A percentile compares a stretch with the other conserved stretches of the same genome.
These are phyloP conservation scores for Ardeotis arabs DNA, from an alignment of 2,113 vertebrate genomes.

Conservation along the genomic window DNA sequence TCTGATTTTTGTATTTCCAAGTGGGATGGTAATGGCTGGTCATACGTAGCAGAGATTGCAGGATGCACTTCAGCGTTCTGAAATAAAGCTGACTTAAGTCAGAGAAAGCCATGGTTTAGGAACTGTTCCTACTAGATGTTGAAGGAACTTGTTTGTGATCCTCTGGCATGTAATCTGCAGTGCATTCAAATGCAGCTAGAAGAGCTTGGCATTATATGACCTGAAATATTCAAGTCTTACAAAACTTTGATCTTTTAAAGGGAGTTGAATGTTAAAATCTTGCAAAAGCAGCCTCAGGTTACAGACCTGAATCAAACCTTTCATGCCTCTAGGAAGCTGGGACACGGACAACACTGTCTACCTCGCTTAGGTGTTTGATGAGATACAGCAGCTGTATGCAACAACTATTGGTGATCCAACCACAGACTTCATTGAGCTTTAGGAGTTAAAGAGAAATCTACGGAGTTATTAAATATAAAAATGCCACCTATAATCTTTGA, in stretches of 20 bases:
- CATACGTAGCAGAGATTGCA: not conserved
- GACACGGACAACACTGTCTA: not conserved
- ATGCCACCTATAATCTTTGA: not conserved
- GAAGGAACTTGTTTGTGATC: not conserved
- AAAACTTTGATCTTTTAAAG: not conserved
- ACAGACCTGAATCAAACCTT: not conserved
- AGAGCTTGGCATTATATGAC: not conserved
- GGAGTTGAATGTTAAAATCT: not conserved
- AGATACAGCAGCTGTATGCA: not conserved
- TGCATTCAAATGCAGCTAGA: not conserved
- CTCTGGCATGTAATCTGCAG: not conserved
- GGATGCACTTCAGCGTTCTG: not conserved
- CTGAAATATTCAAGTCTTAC: not conserved
- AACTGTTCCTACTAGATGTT: not conserved
- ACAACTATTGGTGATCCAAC: not conserved
- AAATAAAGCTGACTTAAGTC: not conserved
- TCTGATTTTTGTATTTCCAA: not conserved
- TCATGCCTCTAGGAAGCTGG: not conserved
- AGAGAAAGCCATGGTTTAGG: not conserved
- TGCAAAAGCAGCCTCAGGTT: not conserved
- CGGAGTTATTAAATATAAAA: not conserved
- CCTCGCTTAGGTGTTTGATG: not conserved
- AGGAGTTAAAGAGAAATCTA: not conserved
- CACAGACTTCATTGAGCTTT: not conserved
- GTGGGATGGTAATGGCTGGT: not conserved